A percentile compares a stretch with the other conserved stretches of the same genome.
These are phyloP conservation scores for Lacanobia oleracea DNA, from an alignment of 2,888 invertebrate species.

Conservation along the genomic window DNA sequence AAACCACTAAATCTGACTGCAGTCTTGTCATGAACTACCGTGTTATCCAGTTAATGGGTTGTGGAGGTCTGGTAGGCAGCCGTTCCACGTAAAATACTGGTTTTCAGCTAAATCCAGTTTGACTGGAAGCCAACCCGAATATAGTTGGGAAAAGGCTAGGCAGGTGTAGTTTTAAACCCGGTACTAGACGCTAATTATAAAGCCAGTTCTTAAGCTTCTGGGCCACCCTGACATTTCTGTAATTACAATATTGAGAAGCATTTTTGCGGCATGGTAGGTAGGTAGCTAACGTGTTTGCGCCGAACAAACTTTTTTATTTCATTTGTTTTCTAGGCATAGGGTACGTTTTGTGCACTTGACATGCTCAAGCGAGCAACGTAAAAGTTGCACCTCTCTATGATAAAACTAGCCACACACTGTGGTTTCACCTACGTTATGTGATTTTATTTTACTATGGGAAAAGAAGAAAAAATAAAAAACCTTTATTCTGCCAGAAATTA, in stretches of 20 bases:
- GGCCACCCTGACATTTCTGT: not conserved
- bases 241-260: not conserved
- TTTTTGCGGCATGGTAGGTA: not conserved
- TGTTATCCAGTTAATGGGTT: too few species aligned
- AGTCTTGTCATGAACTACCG: too few species aligned
- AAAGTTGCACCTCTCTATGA: not conserved
- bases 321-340: not conserved
- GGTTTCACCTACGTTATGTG: not conserved
- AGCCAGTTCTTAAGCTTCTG: too few species aligned
- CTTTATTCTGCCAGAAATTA: too few species aligned
- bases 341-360: not conserved
- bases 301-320: not conserved
- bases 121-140: too few species aligned
- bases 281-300: not conserved
- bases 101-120: too few species aligned
- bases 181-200: not conserved
- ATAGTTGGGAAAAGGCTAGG: too few species aligned
- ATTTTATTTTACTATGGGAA: not conserved
- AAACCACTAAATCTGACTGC: too few species aligned
- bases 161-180: too few species aligned
- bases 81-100: too few species aligned
- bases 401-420: not conserved
- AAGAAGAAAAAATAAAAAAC: too few species aligned
- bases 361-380: not conserved
- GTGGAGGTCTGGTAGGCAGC: too few species aligned